Percentiles rank a stretch among this genome's conserved stretches.
Evolutionary conservation across 2,888 invertebrate species (phyloP).

Genomic region (Chrysolina americana): DNA sequence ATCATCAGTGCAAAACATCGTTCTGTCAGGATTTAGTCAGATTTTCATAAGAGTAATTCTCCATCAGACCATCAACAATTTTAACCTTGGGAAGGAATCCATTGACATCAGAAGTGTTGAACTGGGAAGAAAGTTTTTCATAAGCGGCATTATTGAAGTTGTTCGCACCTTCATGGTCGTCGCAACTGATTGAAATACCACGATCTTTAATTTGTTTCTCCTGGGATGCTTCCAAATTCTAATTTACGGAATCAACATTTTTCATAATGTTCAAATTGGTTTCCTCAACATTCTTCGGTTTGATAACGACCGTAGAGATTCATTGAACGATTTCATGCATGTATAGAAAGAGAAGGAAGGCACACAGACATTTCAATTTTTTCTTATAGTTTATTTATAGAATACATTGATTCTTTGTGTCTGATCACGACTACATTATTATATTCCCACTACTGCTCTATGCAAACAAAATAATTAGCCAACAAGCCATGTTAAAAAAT

Average conservation of each 20-base stretch:
- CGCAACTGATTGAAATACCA: conserved; percentile 21
- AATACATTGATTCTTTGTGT: too few species aligned
- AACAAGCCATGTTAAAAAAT: too few species aligned
- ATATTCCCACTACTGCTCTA: too few species aligned
- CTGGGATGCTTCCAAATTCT: conserved; percentile 24
- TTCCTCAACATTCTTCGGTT: conserved; percentile 22
- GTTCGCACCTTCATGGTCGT: conserved; percentile 11
- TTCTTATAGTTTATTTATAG: too few species aligned
- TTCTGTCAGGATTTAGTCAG: conserved; percentile 23
- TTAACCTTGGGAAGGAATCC: conserved; percentile 20
- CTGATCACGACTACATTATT: too few species aligned
- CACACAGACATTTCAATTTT: too few species aligned
- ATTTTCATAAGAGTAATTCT: conserved; percentile 27
- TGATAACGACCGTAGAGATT: conserved; percentile 25
- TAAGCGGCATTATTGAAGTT: conserved; percentile 24
- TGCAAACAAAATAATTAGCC: too few species aligned
- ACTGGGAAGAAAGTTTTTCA: conserved; percentile 24
- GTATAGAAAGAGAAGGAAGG: too few species aligned
- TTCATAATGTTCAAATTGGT: conserved; percentile 32
- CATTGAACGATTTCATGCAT: conserved; percentile 19
- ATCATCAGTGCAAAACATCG: conserved; percentile 26
- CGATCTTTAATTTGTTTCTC: conserved; percentile 24
- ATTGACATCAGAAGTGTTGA: conserved; percentile 24
- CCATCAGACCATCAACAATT: conserved; percentile 32
- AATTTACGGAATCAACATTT: conserved; percentile 17